Conservation (phyloP, 2,888 invertebrate species). For the Abrostola triplasia region DNA sequence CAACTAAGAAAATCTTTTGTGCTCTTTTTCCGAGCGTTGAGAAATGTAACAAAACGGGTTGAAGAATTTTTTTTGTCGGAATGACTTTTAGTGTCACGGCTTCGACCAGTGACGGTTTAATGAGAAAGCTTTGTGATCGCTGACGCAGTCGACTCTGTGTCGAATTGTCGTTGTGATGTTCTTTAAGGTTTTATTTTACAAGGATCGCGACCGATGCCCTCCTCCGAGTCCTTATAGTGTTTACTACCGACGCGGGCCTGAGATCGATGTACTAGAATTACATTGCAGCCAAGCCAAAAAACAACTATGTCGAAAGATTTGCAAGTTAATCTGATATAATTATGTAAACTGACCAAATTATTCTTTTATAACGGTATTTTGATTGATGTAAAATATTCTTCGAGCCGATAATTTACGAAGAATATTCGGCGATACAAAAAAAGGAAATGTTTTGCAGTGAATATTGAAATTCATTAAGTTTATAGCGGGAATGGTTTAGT, state of each 20-base stretch:
- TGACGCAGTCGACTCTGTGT: constrained; percentile 82
- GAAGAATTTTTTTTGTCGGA: constrained; percentile 78
- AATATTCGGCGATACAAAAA: constrained; percentile 48
- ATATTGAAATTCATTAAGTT: constrained; percentile 55
- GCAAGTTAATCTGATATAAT: constrained; percentile 47
- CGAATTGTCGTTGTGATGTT: constrained; percentile 80
- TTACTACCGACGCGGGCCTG: constrained; percentile 31
- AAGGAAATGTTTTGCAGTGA: constrained; percentile 37
- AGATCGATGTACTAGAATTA: constrained; percentile 31
- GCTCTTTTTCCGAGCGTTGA: constrained; percentile 83
- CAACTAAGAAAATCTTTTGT: constrained; percentile 86
- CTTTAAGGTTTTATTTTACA: constrained; percentile 76
- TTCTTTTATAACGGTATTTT: constrained; percentile 54
- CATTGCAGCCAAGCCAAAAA: constrained; percentile 21
- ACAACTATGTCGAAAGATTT: constrained; percentile 31
- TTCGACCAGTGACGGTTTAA: constrained; percentile 84
- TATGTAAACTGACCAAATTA: constrained; percentile 54
- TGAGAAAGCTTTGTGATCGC: constrained; percentile 86
- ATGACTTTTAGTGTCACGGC: constrained; percentile 86
- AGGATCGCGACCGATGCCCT: constrained; percentile 66
- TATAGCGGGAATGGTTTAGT: constrained; percentile 31
- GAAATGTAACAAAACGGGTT: constrained; percentile 83
- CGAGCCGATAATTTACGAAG: constrained; percentile 50
- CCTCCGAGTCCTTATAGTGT: constrained; percentile 46
- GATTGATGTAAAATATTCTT: constrained; percentile 58